A percentile compares a stretch with the other conserved stretches of the same genome.
These are phyloP conservation scores for Enhydra lutris DNA, from an alignment of 2,113 vertebrate species.

Conservation along the genomic window DNA sequence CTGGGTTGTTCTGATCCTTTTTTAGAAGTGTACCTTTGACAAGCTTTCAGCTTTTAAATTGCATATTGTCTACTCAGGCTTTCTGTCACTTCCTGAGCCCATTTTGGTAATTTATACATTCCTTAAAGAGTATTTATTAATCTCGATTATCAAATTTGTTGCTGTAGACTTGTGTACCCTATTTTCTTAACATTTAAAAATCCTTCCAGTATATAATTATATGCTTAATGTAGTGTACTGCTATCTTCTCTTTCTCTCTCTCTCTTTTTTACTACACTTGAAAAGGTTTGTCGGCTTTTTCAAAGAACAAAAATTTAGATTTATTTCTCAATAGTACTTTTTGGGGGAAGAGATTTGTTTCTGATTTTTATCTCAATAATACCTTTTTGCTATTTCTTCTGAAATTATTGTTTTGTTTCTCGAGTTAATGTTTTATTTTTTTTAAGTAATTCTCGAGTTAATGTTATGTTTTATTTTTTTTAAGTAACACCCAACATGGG, in stretches of 20 bases:
- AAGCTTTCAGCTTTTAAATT: not conserved
- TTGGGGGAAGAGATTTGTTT: not conserved
- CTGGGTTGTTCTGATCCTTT: not conserved
- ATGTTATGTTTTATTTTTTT: not conserved
- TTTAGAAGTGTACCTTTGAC: not conserved
- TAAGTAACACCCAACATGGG: not conserved
- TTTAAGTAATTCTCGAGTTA: not conserved
- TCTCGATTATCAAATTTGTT: constrained; percentile 17
- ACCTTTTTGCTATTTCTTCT: not conserved
- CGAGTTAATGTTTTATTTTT: not conserved
- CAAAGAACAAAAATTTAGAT: constrained; percentile 14
- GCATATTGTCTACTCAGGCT: not conserved
- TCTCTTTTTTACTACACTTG: not conserved
- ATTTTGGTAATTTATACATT: not conserved
- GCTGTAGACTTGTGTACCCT: not conserved
- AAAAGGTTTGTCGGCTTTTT: not conserved
- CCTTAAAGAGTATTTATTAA: not conserved
- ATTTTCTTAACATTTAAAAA: constrained; percentile 14
- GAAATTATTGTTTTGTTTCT: constrained; percentile 21
- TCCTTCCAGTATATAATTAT: not conserved
- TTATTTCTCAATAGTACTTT: not conserved
- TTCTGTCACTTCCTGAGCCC: not conserved
- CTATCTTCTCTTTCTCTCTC: not conserved
- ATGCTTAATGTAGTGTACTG: not conserved
- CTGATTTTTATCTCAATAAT: not conserved